Percentiles rank a stretch among this genome's conserved stretches.
Evolutionary conservation across 2,888 invertebrate genomes (phyloP).

Genomic region (Agonopterix subpropinquella): DNA sequence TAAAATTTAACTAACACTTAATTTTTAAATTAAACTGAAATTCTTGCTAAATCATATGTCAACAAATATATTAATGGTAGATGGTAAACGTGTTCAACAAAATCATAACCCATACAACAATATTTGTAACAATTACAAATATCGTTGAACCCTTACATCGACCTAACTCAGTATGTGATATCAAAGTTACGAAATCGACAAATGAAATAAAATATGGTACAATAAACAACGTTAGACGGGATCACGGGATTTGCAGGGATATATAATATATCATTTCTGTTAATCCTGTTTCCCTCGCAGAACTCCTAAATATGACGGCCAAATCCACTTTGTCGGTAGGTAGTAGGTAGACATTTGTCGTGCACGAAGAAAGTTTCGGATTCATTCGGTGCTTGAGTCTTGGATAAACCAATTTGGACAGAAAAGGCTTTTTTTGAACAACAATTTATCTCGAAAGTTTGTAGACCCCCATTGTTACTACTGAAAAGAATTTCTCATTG

Average conservation of each 20-base stretch:
- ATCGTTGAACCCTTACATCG: too few relatives aligned
- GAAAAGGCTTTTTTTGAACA: slow-evolving; percentile 8
- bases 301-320: slow-evolving; percentile 14
- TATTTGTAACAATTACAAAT: too few relatives aligned
- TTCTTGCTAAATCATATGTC: too few relatives aligned
- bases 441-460: not conserved
- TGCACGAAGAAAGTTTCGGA: slow-evolving; percentile 2
- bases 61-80: too few relatives aligned
- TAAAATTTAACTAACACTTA: too few relatives aligned
- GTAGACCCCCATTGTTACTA: not conserved
- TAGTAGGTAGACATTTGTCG: not conserved
- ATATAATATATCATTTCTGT: slow-evolving; percentile 15
- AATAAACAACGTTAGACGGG: slow-evolving; percentile 11
- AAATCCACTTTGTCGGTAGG: slow-evolving; percentile 17
- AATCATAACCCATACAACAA: too few relatives aligned
- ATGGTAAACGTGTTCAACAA: too few relatives aligned
- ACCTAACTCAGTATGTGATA: too few relatives aligned
- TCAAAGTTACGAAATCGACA: too few relatives aligned
- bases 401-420: slow-evolving; percentile 19
- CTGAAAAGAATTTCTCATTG: too few relatives aligned
- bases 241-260: slow-evolving; percentile 11
- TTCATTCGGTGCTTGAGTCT: slow-evolving; percentile 12
- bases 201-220: slow-evolving; percentile 5
- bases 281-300: slow-evolving; percentile 12
- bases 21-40: too few relatives aligned